Base-by-base conservation (phyloP, 2,888 invertebrate species). In the Pammene fasciana region DNA sequence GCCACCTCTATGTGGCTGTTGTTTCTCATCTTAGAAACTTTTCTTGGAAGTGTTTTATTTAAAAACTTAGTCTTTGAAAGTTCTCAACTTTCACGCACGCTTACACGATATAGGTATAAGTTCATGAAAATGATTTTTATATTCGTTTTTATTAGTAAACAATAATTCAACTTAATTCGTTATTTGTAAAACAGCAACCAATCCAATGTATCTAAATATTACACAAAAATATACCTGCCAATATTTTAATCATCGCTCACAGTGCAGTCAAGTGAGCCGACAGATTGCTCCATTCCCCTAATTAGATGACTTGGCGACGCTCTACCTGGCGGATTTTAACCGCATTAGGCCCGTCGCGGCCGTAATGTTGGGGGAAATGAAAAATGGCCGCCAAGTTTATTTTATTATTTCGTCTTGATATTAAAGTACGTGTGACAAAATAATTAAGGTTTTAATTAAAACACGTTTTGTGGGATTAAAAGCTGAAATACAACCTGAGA, bases 251-350 rank as follows among this genome's bases (percentile, higher is more conserved):
- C 18, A 68, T 48, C 26, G 26, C 26, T 43, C 18, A 1, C 16
- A 36, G 36, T 64, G 68, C 64, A 68, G 56, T 18, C 34, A 36
- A 65, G 62, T 64, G 65, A 54, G 59, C 59, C 46, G 41, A 34
- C 70, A 70, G 68, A 70, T 70, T 70, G 65, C 70, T 60, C 65
- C 70, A 70, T 70, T 65, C 34, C 59, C 45, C 59, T 65, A 55
- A 70, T 70, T 54, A 65, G 70, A 70, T 70, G 57, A 68, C 57
- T 56, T 54, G 62, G 45, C 54, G 45, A 36, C 8, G 46, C 65
- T 36, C 65, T 65, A 60, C 70, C 70, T 38, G 65, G 46, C 67
- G 45, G 14, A 26, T 62, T 68, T 68, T 65, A 68, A 68, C 59
- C 7, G 41, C 54, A 34, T 70, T 70, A 65, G n/a, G 59, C 57